Evolutionary conservation across 2,888 invertebrate genomes (phyloP).

Genomic region (Trissolcus brochymenae): DNA sequence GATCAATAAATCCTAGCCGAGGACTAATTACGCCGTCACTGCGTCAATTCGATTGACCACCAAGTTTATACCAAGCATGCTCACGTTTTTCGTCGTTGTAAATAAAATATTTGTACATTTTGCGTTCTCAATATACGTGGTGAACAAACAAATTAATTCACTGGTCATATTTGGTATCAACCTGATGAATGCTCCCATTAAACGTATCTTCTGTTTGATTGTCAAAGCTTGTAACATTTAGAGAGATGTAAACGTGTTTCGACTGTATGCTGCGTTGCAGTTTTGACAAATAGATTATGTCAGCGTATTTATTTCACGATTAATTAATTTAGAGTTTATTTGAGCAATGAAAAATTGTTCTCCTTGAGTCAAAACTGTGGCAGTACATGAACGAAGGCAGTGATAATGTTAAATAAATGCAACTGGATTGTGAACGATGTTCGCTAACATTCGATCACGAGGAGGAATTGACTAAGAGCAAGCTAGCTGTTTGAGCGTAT

Average conservation of each 20-base stretch:
- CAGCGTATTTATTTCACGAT: neutral
- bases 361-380: neutral
- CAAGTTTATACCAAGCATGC: constrained; percentile 8
- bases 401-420: constrained; percentile 6
- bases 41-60: constrained; percentile 2
- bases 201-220: constrained; percentile 19
- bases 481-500: constrained; percentile 23
- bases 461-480: constrained; percentile 44
- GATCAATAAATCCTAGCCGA: too few relatives aligned
- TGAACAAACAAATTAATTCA: neutral
- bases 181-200: constrained; percentile 8
- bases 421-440: constrained; percentile 7
- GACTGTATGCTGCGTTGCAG: constrained; percentile 10
- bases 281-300: constrained; percentile 15
- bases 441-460: constrained; percentile 13
- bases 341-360: neutral
- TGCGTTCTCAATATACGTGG: neutral
- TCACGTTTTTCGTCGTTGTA: constrained; percentile 9
- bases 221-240: constrained; percentile 13
- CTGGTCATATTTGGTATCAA: constrained; percentile 15
- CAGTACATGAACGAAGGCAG: constrained; percentile 5
- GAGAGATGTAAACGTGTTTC: constrained; percentile 8
- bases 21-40: neutral
- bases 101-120: constrained; percentile 15
- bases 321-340: neutral